Evolutionary conservation across 2,797 vertebrate genomes (phyloP).

Genomic region (Artibeus lituratus): DNA sequence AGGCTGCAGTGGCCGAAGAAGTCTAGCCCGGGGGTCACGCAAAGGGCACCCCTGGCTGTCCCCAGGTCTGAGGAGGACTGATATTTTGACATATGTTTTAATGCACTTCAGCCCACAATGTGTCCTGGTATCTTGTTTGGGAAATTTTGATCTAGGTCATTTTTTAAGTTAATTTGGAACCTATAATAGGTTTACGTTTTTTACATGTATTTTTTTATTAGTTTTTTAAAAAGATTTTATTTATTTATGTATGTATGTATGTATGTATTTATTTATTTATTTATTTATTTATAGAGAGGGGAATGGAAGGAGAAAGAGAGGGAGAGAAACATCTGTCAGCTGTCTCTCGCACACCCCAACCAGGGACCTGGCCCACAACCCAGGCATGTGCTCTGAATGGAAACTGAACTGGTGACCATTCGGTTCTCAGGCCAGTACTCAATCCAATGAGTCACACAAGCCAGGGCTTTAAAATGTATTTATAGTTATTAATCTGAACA

Average conservation of each 20-base stretch:
- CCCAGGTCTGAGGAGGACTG: background rate
- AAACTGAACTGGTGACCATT: background rate
- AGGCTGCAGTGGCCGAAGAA: background rate
- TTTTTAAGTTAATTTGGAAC: background rate
- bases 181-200: background rate
- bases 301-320: background rate
- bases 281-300: background rate
- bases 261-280: too few relatives aligned
- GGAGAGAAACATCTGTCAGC: background rate
- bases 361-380: background rate
- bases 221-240: background rate
- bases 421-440: background rate
- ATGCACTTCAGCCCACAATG: background rate
- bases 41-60: background rate
- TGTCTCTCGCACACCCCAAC: background rate
- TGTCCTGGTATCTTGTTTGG: background rate
- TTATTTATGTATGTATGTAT: too few relatives aligned
- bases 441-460: background rate
- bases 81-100: background rate
- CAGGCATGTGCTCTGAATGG: background rate
- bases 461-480: background rate
- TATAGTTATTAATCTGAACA: background rate
- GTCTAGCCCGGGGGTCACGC: background rate
- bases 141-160: background rate
- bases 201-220: background rate